Evolutionary conservation across 2,797 vertebrate species (phyloP).

Genomic region (Falco rusticolus): DNA sequence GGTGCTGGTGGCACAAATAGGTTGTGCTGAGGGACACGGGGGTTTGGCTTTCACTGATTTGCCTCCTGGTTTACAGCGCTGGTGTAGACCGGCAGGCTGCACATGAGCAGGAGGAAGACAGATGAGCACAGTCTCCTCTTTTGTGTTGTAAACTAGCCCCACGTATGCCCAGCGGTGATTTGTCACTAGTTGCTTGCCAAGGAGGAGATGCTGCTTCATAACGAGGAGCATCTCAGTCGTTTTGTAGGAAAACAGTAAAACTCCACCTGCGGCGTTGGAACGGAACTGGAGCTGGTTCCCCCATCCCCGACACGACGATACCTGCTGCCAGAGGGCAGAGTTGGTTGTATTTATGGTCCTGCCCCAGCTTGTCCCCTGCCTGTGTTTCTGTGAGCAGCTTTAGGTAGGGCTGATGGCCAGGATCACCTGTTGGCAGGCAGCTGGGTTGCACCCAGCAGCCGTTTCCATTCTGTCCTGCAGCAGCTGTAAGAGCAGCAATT

Average conservation of each 20-base stretch:
- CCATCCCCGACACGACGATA: fast-evolving
- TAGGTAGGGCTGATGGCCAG: neutral
- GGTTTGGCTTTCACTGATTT: neutral
- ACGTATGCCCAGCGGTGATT: fast-evolving
- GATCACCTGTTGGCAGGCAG: neutral
- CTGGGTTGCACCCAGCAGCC: neutral
- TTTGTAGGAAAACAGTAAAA: neutral
- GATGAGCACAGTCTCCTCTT: fast-evolving
- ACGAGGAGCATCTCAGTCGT: neutral
- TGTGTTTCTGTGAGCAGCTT: neutral
- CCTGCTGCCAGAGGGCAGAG: neutral
- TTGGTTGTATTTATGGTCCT: neutral
- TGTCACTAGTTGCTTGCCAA: neutral
- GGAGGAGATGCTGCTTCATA: neutral
- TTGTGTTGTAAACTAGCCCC: neutral
- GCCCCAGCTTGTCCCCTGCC: neutral
- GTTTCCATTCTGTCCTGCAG: neutral
- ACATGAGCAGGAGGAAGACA: neutral
- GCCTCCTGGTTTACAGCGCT: neutral
- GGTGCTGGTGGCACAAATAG: fast-evolving
- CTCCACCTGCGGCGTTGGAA: neutral
- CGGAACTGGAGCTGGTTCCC: neutral
- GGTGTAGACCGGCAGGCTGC: neutral
- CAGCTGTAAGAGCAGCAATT: neutral
- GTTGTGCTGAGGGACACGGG: neutral